Conservation (phyloP, 1,140 invertebrate genomes). For the Drosophila insularis region DNA sequence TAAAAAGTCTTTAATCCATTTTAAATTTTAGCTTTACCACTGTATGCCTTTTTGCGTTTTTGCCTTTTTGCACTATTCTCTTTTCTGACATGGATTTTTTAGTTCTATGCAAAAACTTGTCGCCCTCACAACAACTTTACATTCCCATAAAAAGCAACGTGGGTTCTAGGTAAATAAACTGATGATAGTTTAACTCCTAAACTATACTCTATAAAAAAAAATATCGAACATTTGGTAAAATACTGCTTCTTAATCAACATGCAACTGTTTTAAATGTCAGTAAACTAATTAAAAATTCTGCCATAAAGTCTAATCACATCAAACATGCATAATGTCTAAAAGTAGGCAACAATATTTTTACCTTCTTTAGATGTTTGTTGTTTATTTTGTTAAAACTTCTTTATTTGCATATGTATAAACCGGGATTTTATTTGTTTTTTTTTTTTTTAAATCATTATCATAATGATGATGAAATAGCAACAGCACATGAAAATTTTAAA, state of each 20-base stretch:
- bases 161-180: no score
- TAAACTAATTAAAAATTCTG: not conserved
- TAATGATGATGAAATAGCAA: conserved; percentile 68
- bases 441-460: conserved; percentile 52
- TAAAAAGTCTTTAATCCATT: no score
- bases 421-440: not conserved
- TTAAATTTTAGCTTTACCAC: no score
- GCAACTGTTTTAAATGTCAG: not conserved
- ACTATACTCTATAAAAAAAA: no score
- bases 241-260: not conserved
- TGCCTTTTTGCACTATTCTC: no score
- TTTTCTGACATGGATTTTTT: no score
- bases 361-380: conserved; percentile 23
- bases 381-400: conserved; percentile 9
- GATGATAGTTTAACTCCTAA: no score
- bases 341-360: conserved; percentile 36
- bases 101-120: no score
- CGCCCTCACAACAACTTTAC: no score
- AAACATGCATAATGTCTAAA: conserved; percentile 2
- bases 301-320: not conserved
- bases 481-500: conserved; percentile 71
- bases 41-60: no score
- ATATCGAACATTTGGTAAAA: not conserved
- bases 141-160: no score
- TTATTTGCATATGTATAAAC: not conserved